Evolutionary conservation across 2,888 invertebrate genomes (phyloP).

Genomic region (Agrotis puta): DNA sequence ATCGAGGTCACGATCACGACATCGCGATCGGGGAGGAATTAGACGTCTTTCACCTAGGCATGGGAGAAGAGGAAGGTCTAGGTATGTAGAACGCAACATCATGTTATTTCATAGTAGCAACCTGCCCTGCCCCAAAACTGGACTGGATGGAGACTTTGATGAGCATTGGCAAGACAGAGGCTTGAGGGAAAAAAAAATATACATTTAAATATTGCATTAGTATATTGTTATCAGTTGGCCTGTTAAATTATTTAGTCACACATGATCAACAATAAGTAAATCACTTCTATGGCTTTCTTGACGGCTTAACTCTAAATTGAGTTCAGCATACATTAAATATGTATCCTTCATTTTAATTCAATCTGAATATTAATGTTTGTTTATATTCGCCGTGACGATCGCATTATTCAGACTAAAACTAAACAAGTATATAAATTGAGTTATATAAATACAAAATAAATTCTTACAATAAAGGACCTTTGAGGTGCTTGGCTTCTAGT

Average conservation of each 20-base stretch:
- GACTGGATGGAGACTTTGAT: too few species aligned
- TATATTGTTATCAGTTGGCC: not conserved
- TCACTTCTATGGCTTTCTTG: slow-evolving; percentile 1
- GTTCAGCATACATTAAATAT: not conserved
- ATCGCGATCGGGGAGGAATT: slow-evolving; percentile 63
- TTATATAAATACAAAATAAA: not conserved
- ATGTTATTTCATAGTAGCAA: too few species aligned
- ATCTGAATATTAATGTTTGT: not conserved
- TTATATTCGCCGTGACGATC: not conserved
- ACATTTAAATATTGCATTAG: not conserved
- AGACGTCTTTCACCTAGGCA: slow-evolving; percentile 78
- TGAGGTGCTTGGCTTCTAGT: too few species aligned
- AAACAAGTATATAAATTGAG: not conserved
- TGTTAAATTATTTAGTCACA: slow-evolving; percentile 23
- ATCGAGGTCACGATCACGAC: slow-evolving; percentile 69
- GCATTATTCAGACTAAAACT: not conserved
- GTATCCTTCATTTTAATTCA: not conserved
- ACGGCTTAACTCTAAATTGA: too few species aligned
- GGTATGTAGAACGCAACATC: slow-evolving; percentile 67
- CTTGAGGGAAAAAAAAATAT: too few species aligned
- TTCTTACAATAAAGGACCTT: too few species aligned
- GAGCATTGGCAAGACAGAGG: too few species aligned
- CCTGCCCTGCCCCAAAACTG: too few species aligned
- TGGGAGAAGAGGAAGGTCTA: slow-evolving; percentile 78
- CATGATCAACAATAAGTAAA: slow-evolving; percentile 3